Evolutionary conservation across 2,888 invertebrate genomes (phyloP), one percentile per base, ranked within the genome.

Genomic region (Odontomyia ornata): DNA sequence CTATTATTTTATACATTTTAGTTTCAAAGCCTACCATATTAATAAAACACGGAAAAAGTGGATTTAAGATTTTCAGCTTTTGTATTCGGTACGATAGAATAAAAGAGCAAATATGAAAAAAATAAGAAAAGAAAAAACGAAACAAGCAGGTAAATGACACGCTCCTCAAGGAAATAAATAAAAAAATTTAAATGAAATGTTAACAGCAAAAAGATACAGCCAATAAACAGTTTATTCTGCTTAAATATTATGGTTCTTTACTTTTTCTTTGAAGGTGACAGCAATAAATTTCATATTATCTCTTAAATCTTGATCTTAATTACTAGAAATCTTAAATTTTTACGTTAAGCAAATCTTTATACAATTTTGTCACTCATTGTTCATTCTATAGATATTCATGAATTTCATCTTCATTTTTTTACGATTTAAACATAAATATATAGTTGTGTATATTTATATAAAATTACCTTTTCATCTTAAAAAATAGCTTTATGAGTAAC

Each of bases 181-280:
- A 36, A 36, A 36, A 9, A 9, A 36, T 36, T 36, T 36, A 36
- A 5, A 9, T 5, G 36, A 36, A 36, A 36, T 36, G 36, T 36
- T 15, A 52, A 52, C 52, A 52, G 52, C 52, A 52, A 52, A 52
- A 52, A 52, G 52, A n/a, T 52, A 52, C 15, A 52, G 52, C 52
- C 52, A 52, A 52, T 52, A 52, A 52, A 52, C 52, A 13, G 52
- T 52, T 52, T 52, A 52, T 52, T n/a, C 4, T 52, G 52, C 52
- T 52, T 52, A 52, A 52, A 9, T 52, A 9, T 52, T 52, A 52
- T 52, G 36, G 36, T 52, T 52, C 52, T n/a, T 52, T 13, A 52
- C 18, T 52, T 52, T 52, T 52, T 18, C 7, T n/a, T 18, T 52
- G 18, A 52, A 52, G 52, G 18, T 52, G 52, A 52, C 52, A 52